Base-by-base conservation (phyloP, 2,797 vertebrate species). In the Pempheris klunzingeri region DNA sequence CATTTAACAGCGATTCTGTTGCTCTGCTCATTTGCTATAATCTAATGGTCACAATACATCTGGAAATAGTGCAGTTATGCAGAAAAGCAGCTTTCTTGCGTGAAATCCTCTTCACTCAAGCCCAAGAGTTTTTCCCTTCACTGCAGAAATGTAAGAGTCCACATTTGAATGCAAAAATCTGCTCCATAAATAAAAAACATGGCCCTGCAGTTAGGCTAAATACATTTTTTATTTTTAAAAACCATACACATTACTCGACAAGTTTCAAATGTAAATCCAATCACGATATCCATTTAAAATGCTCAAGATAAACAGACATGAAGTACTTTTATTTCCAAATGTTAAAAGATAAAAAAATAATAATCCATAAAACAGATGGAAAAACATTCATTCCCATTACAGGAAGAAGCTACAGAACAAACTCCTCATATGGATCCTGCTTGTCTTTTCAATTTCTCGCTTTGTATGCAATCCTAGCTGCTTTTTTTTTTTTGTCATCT, bases 181-280 rank as follows among this genome's bases (percentile, higher is more conserved):
- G 63, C 60, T 39, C 15, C 70, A 81, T 47, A 67, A 95, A 95
- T 85, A 61, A 95, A 90, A 87, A 91, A 39, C 92, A 85, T 82
- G 85, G 89, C 84, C 91, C 91, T 92, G 80, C 77, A 72, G 75
- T 88, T 95, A 95, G 93, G 94, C 95, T 96, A 96, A 95, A 96
- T 95, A 96, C 90, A 93, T 94, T 95, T 94, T 95, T 96, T 96
- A 96, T 96, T 96, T 94, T 96, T 95, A 96, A 95, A 96, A 96
- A 96, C 95, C 94, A 96, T 95, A 96, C 95, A 96, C 95, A 94
- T 95, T 96, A 96, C 94, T 96, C 88, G 89, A 96, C 95, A 95
- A 95, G 92, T 95, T 96, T 95, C 94, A 96, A 96, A 96, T 95
- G 94, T 96, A 96, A 96, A 94, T 95, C 93, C 94, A 95, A 96